A percentile compares a stretch with the other conserved stretches of the same genome.
Conservation (phyloP, 1,140 invertebrate genomes). For the Pseudobourletiella spinata region DNA sequence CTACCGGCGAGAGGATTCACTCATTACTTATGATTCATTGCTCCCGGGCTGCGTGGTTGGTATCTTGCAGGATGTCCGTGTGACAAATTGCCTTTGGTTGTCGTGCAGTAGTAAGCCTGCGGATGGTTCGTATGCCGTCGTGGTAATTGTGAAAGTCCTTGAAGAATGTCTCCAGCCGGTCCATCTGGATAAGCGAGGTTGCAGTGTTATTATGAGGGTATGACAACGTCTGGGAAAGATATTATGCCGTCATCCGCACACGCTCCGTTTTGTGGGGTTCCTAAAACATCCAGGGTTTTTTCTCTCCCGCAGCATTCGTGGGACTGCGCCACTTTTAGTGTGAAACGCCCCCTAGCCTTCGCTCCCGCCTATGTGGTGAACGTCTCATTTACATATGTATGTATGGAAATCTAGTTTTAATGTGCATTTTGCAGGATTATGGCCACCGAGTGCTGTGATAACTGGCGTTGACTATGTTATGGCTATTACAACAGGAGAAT, state of each 20-base stretch:
- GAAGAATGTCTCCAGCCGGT: slow-evolving; percentile 17
- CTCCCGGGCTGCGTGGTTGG: too few relatives aligned
- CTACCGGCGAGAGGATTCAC: too few relatives aligned
- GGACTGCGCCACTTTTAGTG: slow-evolving; percentile 17
- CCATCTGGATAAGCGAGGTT: neutral
- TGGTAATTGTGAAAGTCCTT: slow-evolving; percentile 27
- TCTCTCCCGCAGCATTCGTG: neutral
- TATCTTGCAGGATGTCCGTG: slow-evolving; percentile 16
- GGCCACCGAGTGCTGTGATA: neutral
- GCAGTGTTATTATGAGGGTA: neutral
- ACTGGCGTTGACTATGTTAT: neutral
- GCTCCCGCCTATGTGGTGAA: slow-evolving; percentile 28
- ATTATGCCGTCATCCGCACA: too few relatives aligned
- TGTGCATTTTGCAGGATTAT: too few relatives aligned
- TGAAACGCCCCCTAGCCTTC: slow-evolving; percentile 9
- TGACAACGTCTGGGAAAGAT: too few relatives aligned
- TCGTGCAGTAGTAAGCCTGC: neutral
- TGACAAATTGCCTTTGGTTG: slow-evolving; percentile 32
- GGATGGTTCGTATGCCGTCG: slow-evolving; percentile 9
- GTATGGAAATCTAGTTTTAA: neutral
- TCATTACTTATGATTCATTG: too few relatives aligned
- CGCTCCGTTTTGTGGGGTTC: neutral
- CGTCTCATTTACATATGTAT: slow-evolving; percentile 18
- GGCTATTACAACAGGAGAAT: too few relatives aligned
- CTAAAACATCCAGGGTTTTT: neutral